Percentiles rank a stretch among this genome's conserved stretches.
These are phyloP conservation scores for Dipodomys spectabilis DNA, from an alignment of 2,113 vertebrate genomes.

Conservation along the genomic window DNA sequence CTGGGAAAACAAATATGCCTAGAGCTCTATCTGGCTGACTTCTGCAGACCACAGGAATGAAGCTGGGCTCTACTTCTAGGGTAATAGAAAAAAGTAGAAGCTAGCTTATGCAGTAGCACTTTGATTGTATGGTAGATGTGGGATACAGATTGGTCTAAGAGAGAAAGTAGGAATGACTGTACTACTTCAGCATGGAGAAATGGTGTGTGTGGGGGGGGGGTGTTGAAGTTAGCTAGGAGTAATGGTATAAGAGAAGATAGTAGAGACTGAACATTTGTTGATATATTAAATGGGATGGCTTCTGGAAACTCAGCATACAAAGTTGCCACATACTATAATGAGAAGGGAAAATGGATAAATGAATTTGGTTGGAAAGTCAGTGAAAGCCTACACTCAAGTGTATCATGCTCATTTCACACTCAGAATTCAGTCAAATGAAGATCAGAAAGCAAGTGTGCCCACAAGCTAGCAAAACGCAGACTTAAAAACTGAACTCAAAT, in stretches of 20 bases:
- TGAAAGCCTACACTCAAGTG: not conserved
- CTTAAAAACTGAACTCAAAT: not conserved
- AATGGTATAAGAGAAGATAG: not conserved
- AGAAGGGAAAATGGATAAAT: not conserved
- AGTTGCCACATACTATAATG: accelerated
- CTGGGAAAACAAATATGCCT: accelerated
- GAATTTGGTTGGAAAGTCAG: not conserved
- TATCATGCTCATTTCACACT: not conserved
- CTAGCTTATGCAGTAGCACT: no score
- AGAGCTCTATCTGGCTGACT: accelerated
- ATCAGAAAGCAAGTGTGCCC: not conserved
- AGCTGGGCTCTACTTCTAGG: not conserved
- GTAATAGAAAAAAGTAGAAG: not conserved
- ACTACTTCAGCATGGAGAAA: no score
- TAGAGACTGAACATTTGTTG: not conserved
- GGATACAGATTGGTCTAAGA: no score
- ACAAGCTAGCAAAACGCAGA: not conserved
- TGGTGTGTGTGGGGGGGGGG: no score
- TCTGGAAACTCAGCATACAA: not conserved
- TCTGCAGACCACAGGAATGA: no score
- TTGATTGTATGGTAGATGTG: not conserved
- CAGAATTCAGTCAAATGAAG: not conserved
- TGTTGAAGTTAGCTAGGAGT: accelerated
- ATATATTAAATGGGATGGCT: no score
- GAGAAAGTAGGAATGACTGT: not conserved